These are phyloP conservation scores for Zaprionus davidi DNA, from an alignment of 1,140 invertebrate genomes.

Conservation along the genomic window DNA sequence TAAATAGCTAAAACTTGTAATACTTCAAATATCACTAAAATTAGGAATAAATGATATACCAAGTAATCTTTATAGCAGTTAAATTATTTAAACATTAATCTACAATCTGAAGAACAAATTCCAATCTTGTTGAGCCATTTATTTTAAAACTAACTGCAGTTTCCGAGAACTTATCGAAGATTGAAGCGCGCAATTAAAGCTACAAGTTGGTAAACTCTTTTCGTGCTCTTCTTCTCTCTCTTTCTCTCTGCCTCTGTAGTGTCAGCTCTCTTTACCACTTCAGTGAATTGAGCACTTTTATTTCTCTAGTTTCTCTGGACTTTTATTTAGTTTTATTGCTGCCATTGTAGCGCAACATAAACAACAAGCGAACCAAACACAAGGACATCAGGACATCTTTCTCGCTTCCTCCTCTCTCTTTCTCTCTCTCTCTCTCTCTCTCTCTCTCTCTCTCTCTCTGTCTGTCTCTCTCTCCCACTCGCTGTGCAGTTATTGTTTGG, in stretches of 20 bases:
- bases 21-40: too few relatives aligned
- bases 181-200: slow-evolving; percentile 23
- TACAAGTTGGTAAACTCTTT: slow-evolving; percentile 24
- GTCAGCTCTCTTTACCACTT: slow-evolving; percentile 21
- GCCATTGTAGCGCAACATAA: slow-evolving; percentile 30
- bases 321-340: slow-evolving; percentile 40
- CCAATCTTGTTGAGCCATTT: background rate
- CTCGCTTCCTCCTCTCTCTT: background rate
- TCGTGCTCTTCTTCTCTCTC: background rate
- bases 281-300: slow-evolving; percentile 34
- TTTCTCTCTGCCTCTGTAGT: background rate
- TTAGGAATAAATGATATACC: too few relatives aligned
- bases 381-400: slow-evolving; percentile 37
- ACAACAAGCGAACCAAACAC: slow-evolving; percentile 29
- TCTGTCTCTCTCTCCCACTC: slow-evolving; percentile 12
- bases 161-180: slow-evolving; percentile 5
- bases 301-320: slow-evolving; percentile 5
- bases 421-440: background rate
- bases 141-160: slow-evolving; percentile 1
- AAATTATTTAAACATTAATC: background rate
- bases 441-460: background rate
- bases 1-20: too few relatives aligned
- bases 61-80: too few relatives aligned
- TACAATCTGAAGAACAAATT: background rate
- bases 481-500: slow-evolving; percentile 74